These are phyloP conservation scores for Nephila pilipes DNA, from an alignment of 1,140 invertebrate genomes.

Conservation along the genomic window DNA sequence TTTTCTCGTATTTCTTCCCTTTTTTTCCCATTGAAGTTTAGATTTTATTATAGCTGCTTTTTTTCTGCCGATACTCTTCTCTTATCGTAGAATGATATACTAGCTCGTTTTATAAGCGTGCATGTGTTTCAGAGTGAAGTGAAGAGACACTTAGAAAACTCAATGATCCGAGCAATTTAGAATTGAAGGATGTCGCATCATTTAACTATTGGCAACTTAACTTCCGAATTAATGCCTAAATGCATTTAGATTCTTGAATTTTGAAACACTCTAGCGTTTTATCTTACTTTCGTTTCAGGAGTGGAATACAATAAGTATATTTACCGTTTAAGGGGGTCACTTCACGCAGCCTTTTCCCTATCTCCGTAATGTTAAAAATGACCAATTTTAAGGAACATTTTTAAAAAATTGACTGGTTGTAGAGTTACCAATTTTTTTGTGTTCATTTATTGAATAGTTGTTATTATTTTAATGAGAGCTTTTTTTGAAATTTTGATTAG, in stretches of 20 bases:
- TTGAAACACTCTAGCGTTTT: background rate
- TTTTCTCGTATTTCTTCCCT: slow-evolving; percentile 7
- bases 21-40: slow-evolving; percentile 1
- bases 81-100: slow-evolving; percentile 42
- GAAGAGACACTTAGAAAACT: slow-evolving; percentile 25
- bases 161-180: background rate
- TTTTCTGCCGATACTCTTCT: slow-evolving; percentile 11
- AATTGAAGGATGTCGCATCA: slow-evolving; percentile 13
- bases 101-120: slow-evolving; percentile 17
- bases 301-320: no score
- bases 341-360: no score
- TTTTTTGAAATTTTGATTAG: no score
- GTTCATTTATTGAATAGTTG: no score
- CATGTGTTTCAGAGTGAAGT: slow-evolving; percentile 24
- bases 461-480: no score
- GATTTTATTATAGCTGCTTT: slow-evolving; percentile 55
- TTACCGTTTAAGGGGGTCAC: no score
- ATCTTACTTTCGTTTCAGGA: background rate
- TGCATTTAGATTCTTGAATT: background rate
- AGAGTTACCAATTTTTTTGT: no score
- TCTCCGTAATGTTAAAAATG: no score
- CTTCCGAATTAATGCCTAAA: slow-evolving; percentile 8
- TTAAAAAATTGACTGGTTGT: no score
- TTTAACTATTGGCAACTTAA: background rate
- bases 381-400: no score